These are phyloP conservation scores for Platichthys stellatus DNA, from an alignment of 2,113 vertebrate species.

Conservation along the genomic window DNA sequence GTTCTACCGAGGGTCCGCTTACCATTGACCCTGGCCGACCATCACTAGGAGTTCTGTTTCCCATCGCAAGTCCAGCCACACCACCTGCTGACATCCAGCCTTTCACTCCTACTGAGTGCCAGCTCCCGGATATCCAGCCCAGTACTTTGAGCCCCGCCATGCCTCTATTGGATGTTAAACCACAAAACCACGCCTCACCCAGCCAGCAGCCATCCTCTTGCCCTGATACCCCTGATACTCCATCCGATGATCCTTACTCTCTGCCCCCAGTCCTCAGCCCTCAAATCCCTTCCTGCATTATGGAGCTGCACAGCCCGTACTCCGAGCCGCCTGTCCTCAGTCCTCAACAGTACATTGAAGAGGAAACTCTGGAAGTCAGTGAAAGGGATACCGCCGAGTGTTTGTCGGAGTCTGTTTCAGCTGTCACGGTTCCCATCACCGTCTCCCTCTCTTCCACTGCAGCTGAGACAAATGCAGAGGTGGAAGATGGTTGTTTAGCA, in stretches of 20 bases:
- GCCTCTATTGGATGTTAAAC: conserved; percentile 45
- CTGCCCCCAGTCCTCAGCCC: conserved; percentile 76
- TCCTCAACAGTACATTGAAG: conserved; percentile 44
- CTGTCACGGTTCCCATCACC: not conserved
- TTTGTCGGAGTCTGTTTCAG: not conserved
- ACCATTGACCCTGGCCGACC: conserved; percentile 1
- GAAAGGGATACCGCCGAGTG: conserved; percentile 25
- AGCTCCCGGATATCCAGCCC: conserved; percentile 4
- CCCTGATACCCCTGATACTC: not conserved
- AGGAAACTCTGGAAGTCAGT: conserved; percentile 18
- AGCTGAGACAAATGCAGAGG: not conserved
- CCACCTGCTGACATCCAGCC: conserved; percentile 4
- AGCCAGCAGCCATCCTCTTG: conserved; percentile 5
- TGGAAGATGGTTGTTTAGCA: not conserved
- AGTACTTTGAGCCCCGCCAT: conserved; percentile 28
- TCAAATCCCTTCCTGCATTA: conserved; percentile 33
- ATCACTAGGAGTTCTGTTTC: conserved; percentile 14
- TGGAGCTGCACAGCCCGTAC: conserved; percentile 34
- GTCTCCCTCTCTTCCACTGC: not conserved
- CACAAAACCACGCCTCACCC: conserved; percentile 3
- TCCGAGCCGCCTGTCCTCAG: conserved; percentile 67
- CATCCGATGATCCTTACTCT: conserved; percentile 45
- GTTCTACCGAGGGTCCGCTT: not conserved
- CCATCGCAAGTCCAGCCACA: conserved; percentile 12
- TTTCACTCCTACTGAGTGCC: not conserved